Evolutionary conservation across 2,797 vertebrate species (phyloP).

Genomic region (Muscicapa comitata): DNA sequence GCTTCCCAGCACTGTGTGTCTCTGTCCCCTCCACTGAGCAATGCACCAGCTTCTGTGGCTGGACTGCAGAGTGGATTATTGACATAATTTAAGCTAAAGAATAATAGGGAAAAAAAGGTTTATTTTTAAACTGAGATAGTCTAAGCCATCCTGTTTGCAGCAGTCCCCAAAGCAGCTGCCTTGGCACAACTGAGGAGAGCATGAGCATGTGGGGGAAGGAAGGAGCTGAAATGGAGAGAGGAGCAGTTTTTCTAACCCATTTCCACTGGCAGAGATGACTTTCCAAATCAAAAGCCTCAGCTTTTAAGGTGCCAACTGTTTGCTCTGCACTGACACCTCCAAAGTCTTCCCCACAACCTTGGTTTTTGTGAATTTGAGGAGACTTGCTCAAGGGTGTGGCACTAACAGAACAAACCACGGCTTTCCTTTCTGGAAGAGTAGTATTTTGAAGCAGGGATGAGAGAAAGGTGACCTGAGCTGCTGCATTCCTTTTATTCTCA

Average conservation of each 20-base stretch:
- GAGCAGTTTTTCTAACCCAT: not conserved
- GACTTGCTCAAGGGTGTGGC: not conserved
- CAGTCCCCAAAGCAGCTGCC: not conserved
- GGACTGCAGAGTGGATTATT: not conserved
- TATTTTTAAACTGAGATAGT: not conserved
- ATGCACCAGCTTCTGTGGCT: not conserved
- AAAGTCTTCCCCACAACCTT: not conserved
- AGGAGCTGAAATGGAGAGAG: not conserved
- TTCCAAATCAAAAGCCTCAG: not conserved
- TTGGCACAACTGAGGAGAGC: not conserved
- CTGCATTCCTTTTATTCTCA: constrained; percentile 57
- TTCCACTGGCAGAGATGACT: not conserved
- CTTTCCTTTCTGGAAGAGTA: not conserved
- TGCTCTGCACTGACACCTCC: not conserved
- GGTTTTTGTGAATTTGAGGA: not conserved
- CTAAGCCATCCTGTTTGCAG: not conserved
- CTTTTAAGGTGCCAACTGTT: not conserved
- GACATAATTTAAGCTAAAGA: not conserved
- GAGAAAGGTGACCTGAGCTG: constrained; percentile 5
- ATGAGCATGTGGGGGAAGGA: not conserved
- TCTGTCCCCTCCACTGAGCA: not conserved
- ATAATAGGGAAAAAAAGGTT: not conserved
- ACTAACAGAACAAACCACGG: not conserved
- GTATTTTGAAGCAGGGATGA: not conserved
- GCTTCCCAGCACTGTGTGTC: not conserved